A percentile compares a stretch with the other conserved stretches of the same genome.
These are phyloP conservation scores for Drosophila biarmipes DNA, from an alignment of 1,140 invertebrate species.

Conservation along the genomic window DNA sequence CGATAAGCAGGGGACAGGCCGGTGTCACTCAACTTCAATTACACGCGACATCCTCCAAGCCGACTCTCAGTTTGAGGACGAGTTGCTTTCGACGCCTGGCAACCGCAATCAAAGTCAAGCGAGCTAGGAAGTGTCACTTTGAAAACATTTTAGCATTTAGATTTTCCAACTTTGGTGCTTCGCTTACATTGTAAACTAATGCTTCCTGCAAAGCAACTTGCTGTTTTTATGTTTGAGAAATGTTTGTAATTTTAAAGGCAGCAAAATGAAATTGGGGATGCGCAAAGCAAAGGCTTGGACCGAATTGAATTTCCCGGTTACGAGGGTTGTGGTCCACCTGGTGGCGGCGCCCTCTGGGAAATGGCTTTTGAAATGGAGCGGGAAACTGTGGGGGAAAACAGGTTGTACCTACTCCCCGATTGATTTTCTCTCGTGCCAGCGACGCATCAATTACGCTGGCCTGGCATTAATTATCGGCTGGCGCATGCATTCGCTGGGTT, in stretches of 20 bases:
- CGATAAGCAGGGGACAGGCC: background rate
- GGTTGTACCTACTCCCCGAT: constrained; percentile 33
- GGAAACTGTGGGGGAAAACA: background rate
- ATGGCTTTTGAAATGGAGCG: constrained; percentile 21
- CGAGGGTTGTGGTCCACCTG: constrained; percentile 9
- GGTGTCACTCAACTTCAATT: constrained; percentile 69
- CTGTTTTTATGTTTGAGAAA: too few species aligned
- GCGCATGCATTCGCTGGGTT: constrained; percentile 67
- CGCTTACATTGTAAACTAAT: too few species aligned
- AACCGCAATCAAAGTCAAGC: constrained; percentile 57
- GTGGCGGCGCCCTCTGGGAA: constrained; percentile 3
- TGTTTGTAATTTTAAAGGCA: too few species aligned
- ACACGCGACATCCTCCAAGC: constrained; percentile 45
- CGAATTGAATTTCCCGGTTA: constrained; percentile 16
- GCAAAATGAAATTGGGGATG: background rate
- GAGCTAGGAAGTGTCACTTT: background rate
- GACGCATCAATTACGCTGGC: constrained; percentile 63
- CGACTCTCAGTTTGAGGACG: constrained; percentile 3
- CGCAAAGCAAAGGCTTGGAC: constrained; percentile 1
- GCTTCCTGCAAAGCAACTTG: too few species aligned
- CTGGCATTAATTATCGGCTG: constrained; percentile 44
- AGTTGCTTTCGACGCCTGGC: constrained; percentile 16
- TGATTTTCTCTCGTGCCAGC: constrained; percentile 68
- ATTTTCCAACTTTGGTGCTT: too few species aligned
- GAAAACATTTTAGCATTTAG: too few species aligned